Conservation (phyloP, 2,797 vertebrate species). For the Myripristis jacobus region DNA sequence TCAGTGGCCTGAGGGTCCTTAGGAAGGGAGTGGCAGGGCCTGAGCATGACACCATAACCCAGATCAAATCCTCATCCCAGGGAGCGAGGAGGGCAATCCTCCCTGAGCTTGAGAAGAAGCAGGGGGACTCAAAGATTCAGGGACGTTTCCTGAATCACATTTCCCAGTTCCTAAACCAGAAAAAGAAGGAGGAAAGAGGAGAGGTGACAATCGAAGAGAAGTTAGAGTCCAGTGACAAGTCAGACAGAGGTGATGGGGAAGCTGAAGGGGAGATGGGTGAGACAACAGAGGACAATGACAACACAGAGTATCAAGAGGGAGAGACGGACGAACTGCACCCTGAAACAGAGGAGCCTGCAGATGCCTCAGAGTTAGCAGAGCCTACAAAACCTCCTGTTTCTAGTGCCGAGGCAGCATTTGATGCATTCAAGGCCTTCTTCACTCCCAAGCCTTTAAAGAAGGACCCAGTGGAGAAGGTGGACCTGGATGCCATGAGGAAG, state of each 20-base stretch:
- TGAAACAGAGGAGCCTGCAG: conserved; percentile 19
- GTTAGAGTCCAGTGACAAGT: conserved; percentile 7
- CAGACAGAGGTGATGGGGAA: background rate
- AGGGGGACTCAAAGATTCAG: conserved; percentile 66
- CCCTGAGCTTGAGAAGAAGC: conserved; percentile 50
- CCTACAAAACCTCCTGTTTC: conserved; percentile 59
- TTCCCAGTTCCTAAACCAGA: conserved; percentile 88
- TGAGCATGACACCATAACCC: conserved; percentile 80
- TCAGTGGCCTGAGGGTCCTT: conserved; percentile 88
- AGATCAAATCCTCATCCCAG: conserved; percentile 77
- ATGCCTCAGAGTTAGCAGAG: conserved; percentile 45
- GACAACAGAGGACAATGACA: background rate
- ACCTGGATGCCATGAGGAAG: conserved; percentile 87
- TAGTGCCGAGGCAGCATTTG: conserved; percentile 89
- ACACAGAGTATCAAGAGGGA: conserved; percentile 16
- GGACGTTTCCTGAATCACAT: conserved; percentile 90
- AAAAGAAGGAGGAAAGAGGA: conserved; percentile 81
- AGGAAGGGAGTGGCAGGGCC: conserved; percentile 85
- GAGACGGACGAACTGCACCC: conserved; percentile 10
- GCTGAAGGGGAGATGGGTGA: conserved; percentile 35
- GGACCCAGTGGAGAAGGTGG: conserved; percentile 83
- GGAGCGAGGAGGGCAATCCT: background rate
- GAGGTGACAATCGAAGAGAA: conserved; percentile 50
- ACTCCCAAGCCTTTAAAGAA: conserved; percentile 87
- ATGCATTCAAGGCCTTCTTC: conserved; percentile 96